Evolutionary conservation across 2,888 invertebrate species (phyloP).

Genomic region (Pheosia gnoma): DNA sequence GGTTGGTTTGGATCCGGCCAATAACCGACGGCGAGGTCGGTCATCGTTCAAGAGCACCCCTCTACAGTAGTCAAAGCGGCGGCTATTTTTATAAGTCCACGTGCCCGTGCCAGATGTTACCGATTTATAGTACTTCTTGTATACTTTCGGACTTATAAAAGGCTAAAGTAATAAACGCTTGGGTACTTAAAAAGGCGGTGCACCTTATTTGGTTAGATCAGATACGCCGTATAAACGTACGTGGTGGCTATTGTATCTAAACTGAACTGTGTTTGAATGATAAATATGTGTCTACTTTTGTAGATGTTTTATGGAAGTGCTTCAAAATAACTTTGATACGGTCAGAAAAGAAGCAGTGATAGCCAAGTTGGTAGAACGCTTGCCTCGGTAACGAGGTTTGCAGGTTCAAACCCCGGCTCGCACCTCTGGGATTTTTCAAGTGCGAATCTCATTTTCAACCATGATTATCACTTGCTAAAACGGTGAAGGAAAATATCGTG

Average conservation of each 20-base stretch:
- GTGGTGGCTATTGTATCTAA: not conserved
- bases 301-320: no score
- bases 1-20: not conserved
- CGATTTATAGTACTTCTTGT: slow-evolving; percentile 3
- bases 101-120: slow-evolving; percentile 52
- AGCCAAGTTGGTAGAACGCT: no score
- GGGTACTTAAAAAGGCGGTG: not conserved
- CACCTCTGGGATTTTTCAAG: no score
- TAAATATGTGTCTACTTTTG: no score
- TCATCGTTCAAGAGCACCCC: slow-evolving; percentile 40
- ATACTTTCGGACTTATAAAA: slow-evolving; percentile 1
- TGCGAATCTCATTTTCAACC: no score
- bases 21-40: slow-evolving; percentile 9
- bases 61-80: slow-evolving; percentile 43
- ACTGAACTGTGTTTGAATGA: not conserved
- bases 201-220: not conserved
- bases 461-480: no score
- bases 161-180: not conserved
- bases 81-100: slow-evolving; percentile 52
- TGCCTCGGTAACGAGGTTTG: no score
- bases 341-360: no score
- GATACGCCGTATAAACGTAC: not conserved
- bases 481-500: no score
- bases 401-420: no score
- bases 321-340: no score